These are phyloP conservation scores for Oplegnathus fasciatus DNA, from an alignment of 2,113 vertebrate species.

Conservation along the genomic window DNA sequence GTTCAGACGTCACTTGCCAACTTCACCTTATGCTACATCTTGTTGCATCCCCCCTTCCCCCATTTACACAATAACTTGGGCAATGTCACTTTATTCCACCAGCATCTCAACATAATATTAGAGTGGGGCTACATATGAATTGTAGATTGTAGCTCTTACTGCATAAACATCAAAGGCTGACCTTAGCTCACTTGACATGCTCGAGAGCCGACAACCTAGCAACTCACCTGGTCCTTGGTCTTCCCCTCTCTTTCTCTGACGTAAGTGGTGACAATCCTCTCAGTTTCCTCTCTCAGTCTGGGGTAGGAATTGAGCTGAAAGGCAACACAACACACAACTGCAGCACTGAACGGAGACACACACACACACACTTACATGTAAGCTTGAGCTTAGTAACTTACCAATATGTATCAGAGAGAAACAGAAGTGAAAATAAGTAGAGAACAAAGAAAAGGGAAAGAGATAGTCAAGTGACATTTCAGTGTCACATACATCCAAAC, in stretches of 20 bases:
- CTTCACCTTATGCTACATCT: neutral
- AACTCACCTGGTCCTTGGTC: slow-evolving; percentile 94
- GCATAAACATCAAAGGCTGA: slow-evolving; percentile 4
- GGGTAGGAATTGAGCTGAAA: slow-evolving; percentile 94
- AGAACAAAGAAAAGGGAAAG: slow-evolving; percentile 76
- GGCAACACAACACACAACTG: slow-evolving; percentile 68
- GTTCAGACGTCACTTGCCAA: too few relatives aligned
- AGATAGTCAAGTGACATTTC: slow-evolving; percentile 76
- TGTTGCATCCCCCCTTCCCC: neutral
- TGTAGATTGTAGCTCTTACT: neutral
- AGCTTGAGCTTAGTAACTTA: slow-evolving; percentile 71
- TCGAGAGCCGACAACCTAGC: neutral
- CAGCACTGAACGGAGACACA: slow-evolving; percentile 49
- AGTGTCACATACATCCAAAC: slow-evolving; percentile 57
- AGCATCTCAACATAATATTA: neutral
- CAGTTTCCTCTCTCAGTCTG: slow-evolving; percentile 93
- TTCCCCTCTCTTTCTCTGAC: slow-evolving; percentile 94
- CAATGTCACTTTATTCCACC: neutral
- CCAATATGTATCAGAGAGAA: slow-evolving; percentile 74
- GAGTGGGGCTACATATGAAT: neutral
- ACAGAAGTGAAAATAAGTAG: slow-evolving; percentile 76
- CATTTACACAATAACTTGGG: neutral
- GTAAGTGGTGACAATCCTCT: slow-evolving; percentile 94
- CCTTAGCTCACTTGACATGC: neutral
- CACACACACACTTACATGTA: slow-evolving; percentile 54